Base-by-base conservation (phyloP, 2,888 invertebrate genomes). In the Pemphredon lugubris region DNA sequence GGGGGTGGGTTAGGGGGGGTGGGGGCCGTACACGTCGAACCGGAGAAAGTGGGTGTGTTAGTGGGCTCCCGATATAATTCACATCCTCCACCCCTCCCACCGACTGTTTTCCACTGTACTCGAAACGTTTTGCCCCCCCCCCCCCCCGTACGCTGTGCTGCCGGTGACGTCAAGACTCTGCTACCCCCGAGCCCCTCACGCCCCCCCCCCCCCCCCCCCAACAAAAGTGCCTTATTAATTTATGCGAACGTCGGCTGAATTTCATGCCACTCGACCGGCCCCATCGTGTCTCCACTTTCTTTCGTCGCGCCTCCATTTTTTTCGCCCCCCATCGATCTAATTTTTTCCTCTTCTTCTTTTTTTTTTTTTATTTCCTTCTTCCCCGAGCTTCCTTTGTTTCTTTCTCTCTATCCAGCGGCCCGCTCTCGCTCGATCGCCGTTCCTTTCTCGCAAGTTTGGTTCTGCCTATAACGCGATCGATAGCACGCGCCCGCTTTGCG, bases 151-250 rank as follows among this genome's bases (percentile, higher is more conserved):
- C 13, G 58, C 47, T 37, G 30, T 32, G 3, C 60, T 55, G 23
- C 45, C 42, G 32, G 47, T 48, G 70, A 70, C 66, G 45, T 72
- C 51, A 68, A 48, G 34, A 21, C 9, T 18, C n/a, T 34, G 54
- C 32, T 37, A 34, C 57, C 5, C 34, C 34, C 44, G 18, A 23
- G 26, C 26, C 4, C n/a, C n/a, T n/a, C n/a, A n/a, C n/a, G n/a
- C 18, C 14, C 16, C 37, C 3, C 16, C 50, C 39, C 48, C 4
- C 32, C 4, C n/a, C n/a, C 20, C 47, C 57, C 11, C 7, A 7
- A 13, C 37, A 50, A 60, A 44, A 66, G 67, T 61, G 32, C 53
- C 63, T 71, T 71, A 72, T 79, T 76, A 83, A 83, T 83, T 73
- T 77, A 73, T 73, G 73, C 74, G 65, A 81, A 75, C 66, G 54